A percentile compares a stretch with the other conserved stretches of the same genome.
phyloP scores from a whole-genome alignment of 2,797 vertebrate species.

The Artibeus jamaicensis region DNA sequence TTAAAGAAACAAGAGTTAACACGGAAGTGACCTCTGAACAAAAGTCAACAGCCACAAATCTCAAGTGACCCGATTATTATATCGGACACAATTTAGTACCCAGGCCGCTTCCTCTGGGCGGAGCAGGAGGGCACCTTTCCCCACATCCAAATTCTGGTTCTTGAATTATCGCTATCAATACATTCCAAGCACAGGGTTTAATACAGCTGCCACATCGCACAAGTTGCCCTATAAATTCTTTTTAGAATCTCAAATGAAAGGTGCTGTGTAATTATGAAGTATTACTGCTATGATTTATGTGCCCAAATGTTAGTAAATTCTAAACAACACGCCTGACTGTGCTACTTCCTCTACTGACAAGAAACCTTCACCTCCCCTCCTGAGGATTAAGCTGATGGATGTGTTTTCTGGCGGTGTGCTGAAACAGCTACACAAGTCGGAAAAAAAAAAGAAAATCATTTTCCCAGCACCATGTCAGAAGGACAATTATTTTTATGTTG shows the following conservation, averaged over 20 bases:
- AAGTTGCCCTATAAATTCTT: neutral
- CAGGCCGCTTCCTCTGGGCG: neutral
- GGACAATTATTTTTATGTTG: neutral
- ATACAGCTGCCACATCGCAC: neutral
- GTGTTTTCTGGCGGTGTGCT: neutral
- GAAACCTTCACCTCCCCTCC: conserved; percentile 37
- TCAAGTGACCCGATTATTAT: neutral
- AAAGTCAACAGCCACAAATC: neutral
- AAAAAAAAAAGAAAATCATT: neutral
- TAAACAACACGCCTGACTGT: neutral
- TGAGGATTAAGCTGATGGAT: neutral
- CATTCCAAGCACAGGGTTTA: neutral
- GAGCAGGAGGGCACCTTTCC: neutral
- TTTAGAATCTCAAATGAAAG: neutral
- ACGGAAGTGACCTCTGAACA: neutral
- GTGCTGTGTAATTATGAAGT: neutral
- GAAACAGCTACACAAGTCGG: neutral
- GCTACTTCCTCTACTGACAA: neutral
- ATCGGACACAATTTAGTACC: neutral
- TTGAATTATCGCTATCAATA: neutral
- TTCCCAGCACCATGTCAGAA: neutral
- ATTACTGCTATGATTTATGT: neutral
- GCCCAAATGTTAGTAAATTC: neutral
- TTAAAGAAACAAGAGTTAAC: neutral
- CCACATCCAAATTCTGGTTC: neutral